These are phyloP conservation scores for Neoarius graeffei DNA, from an alignment of 2,113 vertebrate species.

Conservation along the genomic window DNA sequence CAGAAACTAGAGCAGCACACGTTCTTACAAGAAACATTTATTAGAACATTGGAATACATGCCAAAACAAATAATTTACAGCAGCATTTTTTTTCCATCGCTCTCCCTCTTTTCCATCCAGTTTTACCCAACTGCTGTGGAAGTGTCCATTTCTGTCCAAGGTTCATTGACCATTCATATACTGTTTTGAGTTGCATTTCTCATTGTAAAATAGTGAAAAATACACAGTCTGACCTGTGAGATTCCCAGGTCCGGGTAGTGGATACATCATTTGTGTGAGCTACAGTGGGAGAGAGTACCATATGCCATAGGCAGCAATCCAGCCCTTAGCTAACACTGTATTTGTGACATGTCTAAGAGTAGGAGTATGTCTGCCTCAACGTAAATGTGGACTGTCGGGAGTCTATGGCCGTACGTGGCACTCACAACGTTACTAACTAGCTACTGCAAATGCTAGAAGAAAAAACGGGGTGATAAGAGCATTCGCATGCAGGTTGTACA, in stretches of 20 bases:
- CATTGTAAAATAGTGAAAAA: conserved; percentile 26
- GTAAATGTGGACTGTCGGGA: conserved; percentile 75
- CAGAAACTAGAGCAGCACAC: conserved; percentile 56
- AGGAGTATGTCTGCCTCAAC: conserved; percentile 82
- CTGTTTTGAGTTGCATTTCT: conserved; percentile 62
- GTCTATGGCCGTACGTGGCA: conserved; percentile 78
- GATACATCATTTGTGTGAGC: conserved; percentile 61
- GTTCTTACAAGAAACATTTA: conserved; percentile 94
- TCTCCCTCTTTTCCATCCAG: conserved; percentile 68
- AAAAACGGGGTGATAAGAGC: conserved; percentile 74
- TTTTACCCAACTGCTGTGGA: conserved; percentile 76
- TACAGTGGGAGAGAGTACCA: conserved; percentile 70
- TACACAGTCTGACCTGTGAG: conserved; percentile 11
- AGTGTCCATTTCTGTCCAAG: conserved; percentile 62
- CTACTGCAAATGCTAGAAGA: conserved; percentile 70
- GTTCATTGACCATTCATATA: conserved; percentile 59
- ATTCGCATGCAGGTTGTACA: conserved; percentile 83
- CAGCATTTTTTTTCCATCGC: conserved; percentile 79
- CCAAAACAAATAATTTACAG: conserved; percentile 91
- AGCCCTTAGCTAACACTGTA: conserved; percentile 65
- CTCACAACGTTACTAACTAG: conserved; percentile 78
- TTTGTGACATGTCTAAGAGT: conserved; percentile 74
- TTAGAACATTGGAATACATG: conserved; percentile 96
- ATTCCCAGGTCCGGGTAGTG: conserved; percentile 41
- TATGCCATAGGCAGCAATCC: conserved; percentile 57